Evolutionary conservation across 1,140 invertebrate genomes (phyloP), one percentile per base, ranked within the genome.

Genomic region (Scylla paramamosain): DNA sequence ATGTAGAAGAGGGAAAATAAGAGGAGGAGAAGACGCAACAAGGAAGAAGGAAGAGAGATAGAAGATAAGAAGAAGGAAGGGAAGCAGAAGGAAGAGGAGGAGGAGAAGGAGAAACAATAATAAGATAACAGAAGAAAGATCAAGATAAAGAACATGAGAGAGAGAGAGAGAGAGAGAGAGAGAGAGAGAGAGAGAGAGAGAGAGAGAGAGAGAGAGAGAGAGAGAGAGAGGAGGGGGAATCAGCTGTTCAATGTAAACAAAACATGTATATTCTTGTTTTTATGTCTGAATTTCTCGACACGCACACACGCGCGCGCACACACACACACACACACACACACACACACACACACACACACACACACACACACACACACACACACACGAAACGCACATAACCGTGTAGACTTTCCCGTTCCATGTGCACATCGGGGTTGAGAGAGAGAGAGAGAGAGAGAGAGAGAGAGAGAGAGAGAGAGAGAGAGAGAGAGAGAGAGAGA

Each of bases 271-370:
- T 59, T 59, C 10, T 59, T 59, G 12, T 59, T 20, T 59, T 20
- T 59, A 0, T 59, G 0, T 59, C 52, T 59, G 12, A 14, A 12
- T 59, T 20, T 59, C 52, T 59, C 52, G 10, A 4, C 16, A 14
- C 52, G 1, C 52, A 14, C 52, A 14, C 52, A n/a, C 67, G 2
- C 67, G 2, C 67, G 2, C 67, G 2, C 67, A n/a, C 67, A n/a
- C 67, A 77, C 67, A 77, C 67, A 77, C 67, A 77, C 67, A 77
- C 67, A 77, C 67, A 77, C 67, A 77, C 67, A 77, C 25, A n/a
- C 25, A 77, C 67, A n/a, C 25, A 77, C 25, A n/a, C 25, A 77
- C 67, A 77, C 16, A 25, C 25, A n/a, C 67, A 77, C 25, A n/a
- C 67, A 77, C 25, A n/a, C 67, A 77, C 25, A 77, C 67, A 77